phyloP scores from a whole-genome alignment of 2,113 vertebrate genomes.

The Noturus placidus region DNA sequence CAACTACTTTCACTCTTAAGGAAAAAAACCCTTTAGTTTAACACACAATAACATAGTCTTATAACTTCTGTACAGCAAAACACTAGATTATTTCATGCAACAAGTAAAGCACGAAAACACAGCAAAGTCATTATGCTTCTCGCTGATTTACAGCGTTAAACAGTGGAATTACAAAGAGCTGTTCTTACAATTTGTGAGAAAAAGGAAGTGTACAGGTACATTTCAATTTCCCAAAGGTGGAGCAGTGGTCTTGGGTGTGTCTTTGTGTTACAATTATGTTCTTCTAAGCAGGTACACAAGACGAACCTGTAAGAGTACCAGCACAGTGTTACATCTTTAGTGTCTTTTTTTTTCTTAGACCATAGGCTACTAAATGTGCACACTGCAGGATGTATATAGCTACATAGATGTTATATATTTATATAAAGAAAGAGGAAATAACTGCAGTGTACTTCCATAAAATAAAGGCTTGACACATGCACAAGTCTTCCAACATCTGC shows the following conservation, averaged over 20 bases:
- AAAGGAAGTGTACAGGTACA: background rate
- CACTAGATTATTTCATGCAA: background rate
- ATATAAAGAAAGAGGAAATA: background rate
- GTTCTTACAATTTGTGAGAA: background rate
- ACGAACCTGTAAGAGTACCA: background rate
- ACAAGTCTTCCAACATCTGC: background rate
- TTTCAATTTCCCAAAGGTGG: background rate
- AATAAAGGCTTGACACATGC: constrained; percentile 1
- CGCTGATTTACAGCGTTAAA: background rate
- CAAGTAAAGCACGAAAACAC: background rate
- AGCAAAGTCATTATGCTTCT: background rate
- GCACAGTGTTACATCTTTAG: background rate
- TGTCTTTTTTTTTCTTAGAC: background rate
- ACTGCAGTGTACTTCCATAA: background rate
- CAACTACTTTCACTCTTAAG: no score
- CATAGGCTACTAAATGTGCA: background rate
- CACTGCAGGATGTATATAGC: background rate
- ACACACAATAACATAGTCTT: background rate
- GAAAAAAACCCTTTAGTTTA: background rate
- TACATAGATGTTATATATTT: background rate
- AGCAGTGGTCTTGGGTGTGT: background rate
- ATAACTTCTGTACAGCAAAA: background rate
- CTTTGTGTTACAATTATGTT: background rate
- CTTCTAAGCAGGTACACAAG: background rate
- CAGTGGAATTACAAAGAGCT: background rate